phyloP scores from a whole-genome alignment of 1,140 invertebrate species.

The Pogonus chalceus region DNA sequence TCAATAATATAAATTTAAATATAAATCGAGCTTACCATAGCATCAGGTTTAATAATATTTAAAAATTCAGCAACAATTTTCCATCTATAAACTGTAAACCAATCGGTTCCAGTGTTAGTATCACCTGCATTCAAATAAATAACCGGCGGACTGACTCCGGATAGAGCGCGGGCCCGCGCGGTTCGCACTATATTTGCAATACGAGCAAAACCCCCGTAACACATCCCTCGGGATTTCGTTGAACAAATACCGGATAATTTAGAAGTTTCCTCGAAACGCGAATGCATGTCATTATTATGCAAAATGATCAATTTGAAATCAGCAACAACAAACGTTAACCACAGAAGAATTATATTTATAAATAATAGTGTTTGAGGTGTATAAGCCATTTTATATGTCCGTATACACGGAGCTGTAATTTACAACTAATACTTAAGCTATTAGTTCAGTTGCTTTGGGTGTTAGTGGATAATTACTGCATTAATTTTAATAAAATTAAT shows the following conservation, averaged over 20 bases:
- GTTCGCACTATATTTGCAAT: conserved; percentile 52
- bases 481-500: no score
- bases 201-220: conserved; percentile 74
- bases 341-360: no score
- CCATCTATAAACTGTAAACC: conserved; percentile 71
- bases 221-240: conserved; percentile 45
- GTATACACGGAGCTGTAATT: no score
- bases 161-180: conserved; percentile 39
- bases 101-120: conserved; percentile 77
- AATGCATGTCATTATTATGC: conserved; percentile 86
- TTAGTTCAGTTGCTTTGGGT: no score
- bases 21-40: conserved; percentile 78
- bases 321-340: conserved; percentile 14
- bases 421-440: no score
- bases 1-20: no score
- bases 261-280: conserved; percentile 70
- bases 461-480: no score
- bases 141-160: conserved; percentile 45
- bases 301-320: conserved; percentile 54
- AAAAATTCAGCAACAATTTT: conserved; percentile 63
- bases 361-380: no score
- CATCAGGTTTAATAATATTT: conserved; percentile 67
- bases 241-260: conserved; percentile 53
- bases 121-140: conserved; percentile 80
- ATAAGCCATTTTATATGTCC: no score